A percentile compares a stretch with the other conserved stretches of the same genome.
Evolutionary conservation across 2,113 vertebrate species (phyloP).

Genomic region (Chamaea fasciata): DNA sequence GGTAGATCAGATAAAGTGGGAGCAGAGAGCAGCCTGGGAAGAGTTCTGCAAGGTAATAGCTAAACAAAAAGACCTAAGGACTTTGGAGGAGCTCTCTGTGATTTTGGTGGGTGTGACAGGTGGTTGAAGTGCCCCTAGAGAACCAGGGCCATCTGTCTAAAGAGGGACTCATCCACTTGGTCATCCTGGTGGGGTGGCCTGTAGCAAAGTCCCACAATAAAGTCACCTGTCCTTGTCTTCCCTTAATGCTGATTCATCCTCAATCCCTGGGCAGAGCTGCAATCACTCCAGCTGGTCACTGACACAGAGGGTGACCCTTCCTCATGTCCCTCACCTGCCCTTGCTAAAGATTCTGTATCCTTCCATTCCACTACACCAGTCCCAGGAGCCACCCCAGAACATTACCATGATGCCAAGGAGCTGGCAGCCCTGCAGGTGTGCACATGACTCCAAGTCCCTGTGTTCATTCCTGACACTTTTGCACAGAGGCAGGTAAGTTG

Average conservation of each 20-base stretch:
- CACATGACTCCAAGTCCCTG: rapidly evolving
- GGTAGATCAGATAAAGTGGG: not conserved
- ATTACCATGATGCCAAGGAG: not conserved
- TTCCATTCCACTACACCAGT: not conserved
- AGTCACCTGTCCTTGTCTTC: not conserved
- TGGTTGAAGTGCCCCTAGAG: not conserved
- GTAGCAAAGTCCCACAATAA: not conserved
- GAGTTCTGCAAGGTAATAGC: not conserved
- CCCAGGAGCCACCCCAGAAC: not conserved
- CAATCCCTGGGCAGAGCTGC: not conserved
- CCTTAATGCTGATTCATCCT: not conserved
- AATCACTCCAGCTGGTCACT: not conserved
- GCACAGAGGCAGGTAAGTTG: not conserved
- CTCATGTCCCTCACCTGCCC: not conserved
- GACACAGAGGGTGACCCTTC: not conserved
- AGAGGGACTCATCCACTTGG: not conserved
- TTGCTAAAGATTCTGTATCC: not conserved
- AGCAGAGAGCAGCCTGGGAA: not conserved
- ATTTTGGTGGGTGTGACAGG: not conserved
- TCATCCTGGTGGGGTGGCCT: not conserved
- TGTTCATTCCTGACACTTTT: not conserved
- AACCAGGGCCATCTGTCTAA: not conserved
- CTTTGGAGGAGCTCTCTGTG: not conserved
- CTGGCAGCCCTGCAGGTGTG: not conserved
- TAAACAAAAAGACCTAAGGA: not conserved